Conservation (phyloP, 2,888 invertebrate species). For the Lithophane ornitopus region DNA sequence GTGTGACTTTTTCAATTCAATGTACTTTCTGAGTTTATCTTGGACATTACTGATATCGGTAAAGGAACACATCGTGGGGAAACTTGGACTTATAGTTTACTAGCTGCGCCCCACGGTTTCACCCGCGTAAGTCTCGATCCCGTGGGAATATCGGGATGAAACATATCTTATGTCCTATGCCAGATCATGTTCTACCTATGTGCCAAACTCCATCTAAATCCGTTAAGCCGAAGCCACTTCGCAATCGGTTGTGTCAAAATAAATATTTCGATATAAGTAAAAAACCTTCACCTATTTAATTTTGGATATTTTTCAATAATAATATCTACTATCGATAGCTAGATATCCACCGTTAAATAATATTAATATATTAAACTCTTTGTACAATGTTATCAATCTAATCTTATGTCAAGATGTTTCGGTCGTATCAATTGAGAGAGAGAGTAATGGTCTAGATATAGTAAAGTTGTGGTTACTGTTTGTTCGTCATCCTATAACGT, state of each 20-base stretch:
- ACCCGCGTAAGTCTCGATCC: no score
- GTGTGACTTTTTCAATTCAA: no score
- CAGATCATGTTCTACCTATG: no score
- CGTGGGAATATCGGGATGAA: no score
- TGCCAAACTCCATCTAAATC: no score
- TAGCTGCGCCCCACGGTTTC: no score
- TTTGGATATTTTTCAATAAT: constrained; percentile 40
- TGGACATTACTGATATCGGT: neutral
- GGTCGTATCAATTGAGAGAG: constrained; percentile 5
- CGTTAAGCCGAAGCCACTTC: no score
- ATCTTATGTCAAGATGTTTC: constrained; percentile 43
- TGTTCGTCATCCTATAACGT: neutral
- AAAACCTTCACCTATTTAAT: constrained; percentile 65
- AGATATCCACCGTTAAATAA: constrained; percentile 22
- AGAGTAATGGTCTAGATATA: neutral
- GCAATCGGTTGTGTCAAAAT: neutral
- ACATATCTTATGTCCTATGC: no score
- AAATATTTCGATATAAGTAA: constrained; percentile 26
- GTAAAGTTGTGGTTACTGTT: neutral
- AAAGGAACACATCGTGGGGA: neutral
- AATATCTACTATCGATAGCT: constrained; percentile 25
- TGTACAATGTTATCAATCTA: constrained; percentile 33
- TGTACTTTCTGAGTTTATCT: no score
- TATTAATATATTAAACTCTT: constrained; percentile 24
- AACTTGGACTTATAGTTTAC: neutral